These are phyloP conservation scores for Anhinga anhinga DNA, from an alignment of 2,113 vertebrate genomes.

Conservation along the genomic window DNA sequence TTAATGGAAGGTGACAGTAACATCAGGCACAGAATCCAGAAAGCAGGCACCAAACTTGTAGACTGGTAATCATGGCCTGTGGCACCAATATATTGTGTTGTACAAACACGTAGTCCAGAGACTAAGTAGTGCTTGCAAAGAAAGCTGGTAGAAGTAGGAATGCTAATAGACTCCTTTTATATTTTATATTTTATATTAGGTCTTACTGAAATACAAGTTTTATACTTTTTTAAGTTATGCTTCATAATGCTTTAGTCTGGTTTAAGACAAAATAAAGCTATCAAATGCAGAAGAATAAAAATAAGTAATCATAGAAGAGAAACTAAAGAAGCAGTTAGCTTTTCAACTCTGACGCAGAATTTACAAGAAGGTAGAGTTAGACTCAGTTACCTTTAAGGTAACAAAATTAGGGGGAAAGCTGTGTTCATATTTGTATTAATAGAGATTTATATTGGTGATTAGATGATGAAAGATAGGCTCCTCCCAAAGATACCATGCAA, in stretches of 20 bases:
- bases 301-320: neutral
- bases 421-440: neutral
- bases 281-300: neutral
- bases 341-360: neutral
- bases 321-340: neutral
- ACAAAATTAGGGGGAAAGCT: neutral
- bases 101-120: neutral
- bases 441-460: neutral
- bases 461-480: neutral
- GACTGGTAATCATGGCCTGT: neutral
- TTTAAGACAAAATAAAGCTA: neutral
- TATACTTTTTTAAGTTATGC: neutral
- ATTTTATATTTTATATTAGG: neutral
- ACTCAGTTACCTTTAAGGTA: neutral
- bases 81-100: no score
- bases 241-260: neutral
- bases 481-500: neutral
- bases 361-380: neutral
- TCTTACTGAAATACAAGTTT: neutral
- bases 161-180: neutral
- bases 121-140: neutral
- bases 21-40: neutral
- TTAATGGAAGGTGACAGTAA: neutral
- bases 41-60: neutral
- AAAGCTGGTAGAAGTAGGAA: neutral